Conservation (phyloP, 2,797 vertebrate species). For the Lerista edwardsae region DNA sequence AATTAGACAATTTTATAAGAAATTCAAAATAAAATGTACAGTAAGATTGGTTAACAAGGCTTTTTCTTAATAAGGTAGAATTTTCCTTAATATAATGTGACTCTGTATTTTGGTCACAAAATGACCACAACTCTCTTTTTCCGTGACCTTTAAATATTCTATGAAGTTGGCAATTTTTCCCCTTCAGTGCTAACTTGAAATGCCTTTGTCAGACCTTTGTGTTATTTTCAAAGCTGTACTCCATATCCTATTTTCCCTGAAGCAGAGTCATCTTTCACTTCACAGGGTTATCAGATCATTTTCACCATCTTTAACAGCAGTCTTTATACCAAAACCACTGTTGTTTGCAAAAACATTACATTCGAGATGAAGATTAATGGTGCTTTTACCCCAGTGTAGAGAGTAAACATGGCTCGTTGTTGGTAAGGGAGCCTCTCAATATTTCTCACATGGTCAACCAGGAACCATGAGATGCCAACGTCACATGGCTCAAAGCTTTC, state of each 20-base stretch:
- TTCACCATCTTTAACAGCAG: slow-evolving; percentile 22
- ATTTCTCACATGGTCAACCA: neutral
- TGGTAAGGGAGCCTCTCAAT: neutral
- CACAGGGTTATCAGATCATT: slow-evolving; percentile 52
- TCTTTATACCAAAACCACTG: slow-evolving; percentile 26
- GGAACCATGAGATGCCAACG: neutral
- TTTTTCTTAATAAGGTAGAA: neutral
- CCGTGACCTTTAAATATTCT: slow-evolving; percentile 37
- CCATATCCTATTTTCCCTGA: slow-evolving; percentile 31
- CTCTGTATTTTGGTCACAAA: neutral
- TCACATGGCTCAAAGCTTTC: neutral
- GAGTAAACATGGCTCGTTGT: neutral
- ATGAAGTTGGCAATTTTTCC: slow-evolving; percentile 11
- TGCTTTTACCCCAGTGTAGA: slow-evolving; percentile 7
- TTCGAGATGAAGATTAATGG: slow-evolving; percentile 19
- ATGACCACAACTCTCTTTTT: neutral
- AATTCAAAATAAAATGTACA: neutral
- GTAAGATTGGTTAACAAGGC: neutral
- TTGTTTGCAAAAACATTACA: neutral
- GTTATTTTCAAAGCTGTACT: slow-evolving; percentile 54
- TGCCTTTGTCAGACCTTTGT: slow-evolving; percentile 30
- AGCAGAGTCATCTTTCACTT: slow-evolving; percentile 28
- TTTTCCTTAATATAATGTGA: neutral
- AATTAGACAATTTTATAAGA: neutral
- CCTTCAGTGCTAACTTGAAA: slow-evolving; percentile 37